A percentile compares a stretch with the other conserved stretches of the same genome.
Evolutionary conservation across 2,113 vertebrate genomes (phyloP).

Genomic region (Hymenochirus boettgeri): DNA sequence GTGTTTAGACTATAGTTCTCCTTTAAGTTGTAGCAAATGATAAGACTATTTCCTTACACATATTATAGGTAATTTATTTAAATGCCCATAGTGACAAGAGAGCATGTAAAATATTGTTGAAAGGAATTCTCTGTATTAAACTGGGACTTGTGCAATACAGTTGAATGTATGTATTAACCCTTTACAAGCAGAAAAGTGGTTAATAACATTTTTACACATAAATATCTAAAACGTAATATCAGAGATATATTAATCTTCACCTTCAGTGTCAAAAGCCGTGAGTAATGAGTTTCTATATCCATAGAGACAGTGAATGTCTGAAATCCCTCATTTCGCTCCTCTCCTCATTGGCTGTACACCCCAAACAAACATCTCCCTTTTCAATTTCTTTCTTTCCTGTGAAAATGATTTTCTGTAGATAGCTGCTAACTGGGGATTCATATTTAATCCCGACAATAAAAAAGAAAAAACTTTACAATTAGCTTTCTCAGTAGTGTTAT

Average conservation of each 20-base stretch:
- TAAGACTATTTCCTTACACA: too few relatives aligned
- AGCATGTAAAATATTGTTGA: too few relatives aligned
- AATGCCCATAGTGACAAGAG: too few relatives aligned
- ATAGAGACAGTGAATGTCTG: slow-evolving; percentile 4
- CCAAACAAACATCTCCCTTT: slow-evolving; percentile 4
- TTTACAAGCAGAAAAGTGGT: too few relatives aligned
- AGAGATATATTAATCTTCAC: background rate
- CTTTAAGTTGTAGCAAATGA: too few relatives aligned
- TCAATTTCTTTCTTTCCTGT: slow-evolving; percentile 14
- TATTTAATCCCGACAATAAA: slow-evolving; percentile 25
- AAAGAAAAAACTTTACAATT: slow-evolving; percentile 8
- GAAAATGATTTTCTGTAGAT: slow-evolving; percentile 31
- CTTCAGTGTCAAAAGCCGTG: background rate
- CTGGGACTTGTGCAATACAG: too few relatives aligned
- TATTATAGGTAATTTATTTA: too few relatives aligned
- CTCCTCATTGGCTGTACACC: background rate
- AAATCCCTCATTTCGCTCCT: slow-evolving; percentile 5
- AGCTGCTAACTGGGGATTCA: slow-evolving; percentile 30
- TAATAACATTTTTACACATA: too few relatives aligned
- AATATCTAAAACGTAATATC: too few relatives aligned
- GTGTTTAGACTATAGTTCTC: too few relatives aligned
- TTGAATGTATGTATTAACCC: too few relatives aligned
- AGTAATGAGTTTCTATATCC: slow-evolving; percentile 4
- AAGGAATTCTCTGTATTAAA: too few relatives aligned
- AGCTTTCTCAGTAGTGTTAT: background rate